Evolutionary conservation across 2,113 vertebrate species (phyloP).

Genomic region (Rostratula benghalensis): DNA sequence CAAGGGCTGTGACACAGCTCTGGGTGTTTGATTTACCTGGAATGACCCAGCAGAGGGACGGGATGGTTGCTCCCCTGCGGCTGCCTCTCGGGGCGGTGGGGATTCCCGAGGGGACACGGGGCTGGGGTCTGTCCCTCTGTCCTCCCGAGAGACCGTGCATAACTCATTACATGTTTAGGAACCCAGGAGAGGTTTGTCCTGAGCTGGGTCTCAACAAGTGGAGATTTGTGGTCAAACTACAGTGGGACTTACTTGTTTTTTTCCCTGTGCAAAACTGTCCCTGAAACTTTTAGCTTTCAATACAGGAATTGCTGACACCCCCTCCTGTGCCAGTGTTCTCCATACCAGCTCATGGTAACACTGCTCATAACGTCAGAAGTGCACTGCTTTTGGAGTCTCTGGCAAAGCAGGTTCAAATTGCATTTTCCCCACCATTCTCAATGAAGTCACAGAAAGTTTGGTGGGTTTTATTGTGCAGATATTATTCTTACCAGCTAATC

Average conservation of each 20-base stretch:
- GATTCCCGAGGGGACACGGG: neutral
- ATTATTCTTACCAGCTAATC: neutral
- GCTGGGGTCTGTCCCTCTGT: no score
- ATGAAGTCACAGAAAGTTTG: neutral
- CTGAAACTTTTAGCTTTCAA: neutral
- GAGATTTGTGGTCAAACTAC: neutral
- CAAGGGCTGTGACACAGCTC: neutral
- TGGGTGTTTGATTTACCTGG: no score
- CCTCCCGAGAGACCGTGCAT: accelerated
- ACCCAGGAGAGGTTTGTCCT: accelerated
- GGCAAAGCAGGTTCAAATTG: neutral
- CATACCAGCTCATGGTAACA: neutral
- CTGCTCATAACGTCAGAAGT: neutral
- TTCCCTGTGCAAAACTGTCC: neutral
- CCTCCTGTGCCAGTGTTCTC: no score
- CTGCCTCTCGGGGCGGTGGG: neutral
- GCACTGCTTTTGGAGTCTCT: no score
- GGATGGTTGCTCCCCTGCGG: neutral
- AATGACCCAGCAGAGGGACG: no score
- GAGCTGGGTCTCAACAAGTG: neutral
- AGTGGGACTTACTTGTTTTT: neutral
- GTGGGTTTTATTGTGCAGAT: neutral
- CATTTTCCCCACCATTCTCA: neutral
- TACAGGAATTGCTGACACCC: neutral
- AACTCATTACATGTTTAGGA: accelerated